Conservation (phyloP, 1,140 invertebrate species). For the Vollenhovia emeryi region DNA sequence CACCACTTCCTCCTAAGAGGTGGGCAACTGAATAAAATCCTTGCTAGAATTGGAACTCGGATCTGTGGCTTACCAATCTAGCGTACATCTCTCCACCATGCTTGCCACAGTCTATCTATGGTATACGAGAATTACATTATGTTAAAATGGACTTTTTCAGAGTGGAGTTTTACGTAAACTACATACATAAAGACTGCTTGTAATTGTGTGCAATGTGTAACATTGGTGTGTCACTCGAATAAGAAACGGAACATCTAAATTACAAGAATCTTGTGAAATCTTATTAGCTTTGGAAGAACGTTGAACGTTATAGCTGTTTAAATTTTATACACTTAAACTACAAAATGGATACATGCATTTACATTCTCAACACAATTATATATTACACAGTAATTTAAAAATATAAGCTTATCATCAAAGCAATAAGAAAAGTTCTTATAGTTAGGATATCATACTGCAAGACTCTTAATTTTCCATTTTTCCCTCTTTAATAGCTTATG, state of each 20-base stretch:
- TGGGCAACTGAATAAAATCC: no score
- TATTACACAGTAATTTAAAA: slow-evolving; percentile 66
- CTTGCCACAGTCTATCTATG: no score
- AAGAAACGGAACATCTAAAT: background rate
- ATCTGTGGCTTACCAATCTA: no score
- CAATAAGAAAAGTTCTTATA: slow-evolving; percentile 14
- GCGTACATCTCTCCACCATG: no score
- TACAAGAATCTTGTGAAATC: slow-evolving; percentile 16
- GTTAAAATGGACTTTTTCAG: background rate
- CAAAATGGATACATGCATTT: slow-evolving; percentile 38
- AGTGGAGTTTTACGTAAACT: background rate
- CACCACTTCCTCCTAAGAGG: no score
- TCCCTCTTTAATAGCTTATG: background rate
- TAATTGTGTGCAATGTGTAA: slow-evolving; percentile 39
- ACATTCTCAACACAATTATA: slow-evolving; percentile 25
- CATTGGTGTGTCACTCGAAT: slow-evolving; percentile 8
- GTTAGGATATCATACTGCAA: slow-evolving; percentile 19
- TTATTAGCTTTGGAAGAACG: slow-evolving; percentile 25
- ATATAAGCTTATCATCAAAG: slow-evolving; percentile 18
- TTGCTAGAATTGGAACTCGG: no score
- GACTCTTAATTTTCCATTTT: slow-evolving; percentile 33
- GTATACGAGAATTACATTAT: slow-evolving; percentile 13
- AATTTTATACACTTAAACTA: slow-evolving; percentile 26
- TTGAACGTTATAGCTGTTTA: background rate
- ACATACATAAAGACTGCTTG: background rate